Percentiles rank a stretch among this genome's conserved stretches.
phyloP scores from a whole-genome alignment of 2,113 vertebrate genomes.

The Notarius lentiginosus region DNA sequence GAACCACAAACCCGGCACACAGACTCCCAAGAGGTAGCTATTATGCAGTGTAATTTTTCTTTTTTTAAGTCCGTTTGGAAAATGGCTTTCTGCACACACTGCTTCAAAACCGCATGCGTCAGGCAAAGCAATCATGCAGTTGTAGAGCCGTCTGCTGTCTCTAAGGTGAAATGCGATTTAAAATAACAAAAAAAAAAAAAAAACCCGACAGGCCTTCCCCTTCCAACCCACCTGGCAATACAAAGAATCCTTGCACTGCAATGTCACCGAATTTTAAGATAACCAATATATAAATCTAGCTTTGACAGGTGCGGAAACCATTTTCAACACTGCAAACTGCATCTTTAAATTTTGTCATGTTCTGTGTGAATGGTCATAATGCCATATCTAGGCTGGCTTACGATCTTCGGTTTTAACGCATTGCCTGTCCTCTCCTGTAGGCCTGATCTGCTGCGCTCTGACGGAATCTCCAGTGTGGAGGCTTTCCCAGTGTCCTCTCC shows the following conservation, averaged over 20 bases:
- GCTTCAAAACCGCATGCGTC: background rate
- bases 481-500: conserved; percentile 80
- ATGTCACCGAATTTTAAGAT: background rate
- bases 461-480: conserved; percentile 87
- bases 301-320: background rate
- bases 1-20: conserved; percentile 83
- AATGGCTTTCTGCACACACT: background rate
- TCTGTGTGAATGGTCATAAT: background rate
- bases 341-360: background rate
- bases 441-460: conserved; percentile 90
- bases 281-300: background rate
- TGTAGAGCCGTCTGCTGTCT: background rate
- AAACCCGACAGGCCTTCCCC: background rate
- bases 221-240: background rate
- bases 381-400: background rate
- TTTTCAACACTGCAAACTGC: background rate
- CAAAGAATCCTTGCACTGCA: background rate
- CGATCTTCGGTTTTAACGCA: background rate
- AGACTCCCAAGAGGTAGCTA: conserved; percentile 82
- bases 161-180: background rate
- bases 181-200: background rate
- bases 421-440: conserved; percentile 61
- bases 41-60: background rate
- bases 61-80: background rate
- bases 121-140: background rate